A percentile compares a stretch with the other conserved stretches of the same genome.
Conservation (phyloP, 2,888 invertebrate genomes). For the Orchesellides sinensis region DNA sequence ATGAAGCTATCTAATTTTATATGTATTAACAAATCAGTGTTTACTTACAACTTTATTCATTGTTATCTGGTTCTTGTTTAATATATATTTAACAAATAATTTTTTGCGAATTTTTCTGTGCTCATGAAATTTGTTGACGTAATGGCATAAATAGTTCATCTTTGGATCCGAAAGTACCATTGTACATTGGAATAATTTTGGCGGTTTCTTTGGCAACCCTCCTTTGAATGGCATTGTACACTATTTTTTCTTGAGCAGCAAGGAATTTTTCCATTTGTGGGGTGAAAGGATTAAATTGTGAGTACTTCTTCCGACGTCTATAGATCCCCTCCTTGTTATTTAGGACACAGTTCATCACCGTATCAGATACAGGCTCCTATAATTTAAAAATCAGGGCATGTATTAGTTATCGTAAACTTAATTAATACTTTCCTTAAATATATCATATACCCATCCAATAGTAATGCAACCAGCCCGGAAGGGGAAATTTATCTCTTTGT, state of each 20-base stretch:
- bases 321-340: slow-evolving; percentile 85
- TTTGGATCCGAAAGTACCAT: slow-evolving; percentile 35
- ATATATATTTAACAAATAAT: too few relatives aligned
- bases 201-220: slow-evolving; percentile 61
- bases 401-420: too few relatives aligned
- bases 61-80: too few relatives aligned
- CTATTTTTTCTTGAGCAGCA: slow-evolving; percentile 78
- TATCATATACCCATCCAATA: too few relatives aligned
- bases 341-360: slow-evolving; percentile 81
- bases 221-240: slow-evolving; percentile 78
- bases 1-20: too few relatives aligned
- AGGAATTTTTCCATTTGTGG: slow-evolving; percentile 80
- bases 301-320: slow-evolving; percentile 82
- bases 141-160: slow-evolving; percentile 43
- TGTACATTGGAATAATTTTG: slow-evolving; percentile 53
- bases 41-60: too few relatives aligned
- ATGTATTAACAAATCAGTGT: too few relatives aligned
- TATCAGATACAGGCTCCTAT: slow-evolving; percentile 75
- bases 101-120: too few relatives aligned
- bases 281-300: slow-evolving; percentile 84
- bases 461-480: too few relatives aligned
- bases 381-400: slow-evolving; percentile 19
- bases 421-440: too few relatives aligned
- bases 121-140: slow-evolving; percentile 26
- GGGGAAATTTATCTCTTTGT: too few relatives aligned